Evolutionary conservation across 2,797 vertebrate genomes (phyloP).

Genomic region (Acomys russatus): DNA sequence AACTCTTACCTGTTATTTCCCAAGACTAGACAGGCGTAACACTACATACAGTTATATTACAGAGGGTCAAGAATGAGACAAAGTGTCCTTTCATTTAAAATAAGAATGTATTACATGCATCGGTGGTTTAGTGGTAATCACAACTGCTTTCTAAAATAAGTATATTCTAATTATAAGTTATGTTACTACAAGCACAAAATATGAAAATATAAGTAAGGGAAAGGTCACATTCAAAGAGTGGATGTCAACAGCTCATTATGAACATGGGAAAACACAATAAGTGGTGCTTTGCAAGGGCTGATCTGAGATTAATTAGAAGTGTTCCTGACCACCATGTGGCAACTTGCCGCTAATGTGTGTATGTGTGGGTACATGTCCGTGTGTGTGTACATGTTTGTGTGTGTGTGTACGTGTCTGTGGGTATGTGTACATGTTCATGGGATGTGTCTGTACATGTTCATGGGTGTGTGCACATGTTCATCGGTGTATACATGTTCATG

Average conservation of each 20-base stretch:
- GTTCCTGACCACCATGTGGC: background rate
- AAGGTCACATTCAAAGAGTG: slow-evolving; percentile 2
- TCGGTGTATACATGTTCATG: no score
- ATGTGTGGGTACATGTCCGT: no score
- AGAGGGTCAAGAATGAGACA: background rate
- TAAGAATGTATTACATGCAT: background rate
- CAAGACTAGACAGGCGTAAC: background rate
- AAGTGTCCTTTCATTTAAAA: slow-evolving; percentile 28
- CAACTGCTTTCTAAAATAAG: background rate
- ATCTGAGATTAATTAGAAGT: slow-evolving; percentile 13
- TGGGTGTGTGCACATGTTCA: background rate
- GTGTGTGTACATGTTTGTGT: background rate
- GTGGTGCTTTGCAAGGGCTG: background rate
- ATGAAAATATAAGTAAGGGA: background rate
- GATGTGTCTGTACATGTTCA: background rate
- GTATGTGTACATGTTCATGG: background rate
- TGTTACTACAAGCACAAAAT: background rate
- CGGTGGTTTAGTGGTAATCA: background rate
- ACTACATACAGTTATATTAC: background rate
- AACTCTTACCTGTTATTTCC: background rate
- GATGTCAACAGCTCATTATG: slow-evolving; percentile 4
- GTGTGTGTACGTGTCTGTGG: background rate
- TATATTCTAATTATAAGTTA: background rate
- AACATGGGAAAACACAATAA: slow-evolving; percentile 28
- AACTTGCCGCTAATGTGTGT: no score